A percentile compares a stretch with the other conserved stretches of the same genome.
phyloP scores from a whole-genome alignment of 2,113 vertebrate species.

The Alethe diademata region DNA sequence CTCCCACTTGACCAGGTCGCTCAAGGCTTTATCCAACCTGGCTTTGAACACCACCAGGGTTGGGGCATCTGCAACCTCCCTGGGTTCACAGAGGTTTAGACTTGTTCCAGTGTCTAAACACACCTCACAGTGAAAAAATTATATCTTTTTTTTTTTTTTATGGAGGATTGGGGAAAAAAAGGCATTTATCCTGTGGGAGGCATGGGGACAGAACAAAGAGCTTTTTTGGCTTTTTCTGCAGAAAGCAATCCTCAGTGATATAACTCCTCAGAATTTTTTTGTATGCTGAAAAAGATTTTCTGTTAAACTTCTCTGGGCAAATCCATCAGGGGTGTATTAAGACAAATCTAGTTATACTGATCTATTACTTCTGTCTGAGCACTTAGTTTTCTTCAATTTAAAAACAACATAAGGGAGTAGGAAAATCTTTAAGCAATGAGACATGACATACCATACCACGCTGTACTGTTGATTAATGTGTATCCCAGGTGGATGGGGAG shows the following conservation, averaged over 20 bases:
- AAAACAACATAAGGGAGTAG: conserved; percentile 45
- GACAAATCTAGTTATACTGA: conserved; percentile 50
- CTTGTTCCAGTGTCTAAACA: neutral
- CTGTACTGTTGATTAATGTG: conserved; percentile 43
- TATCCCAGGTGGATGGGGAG: neutral
- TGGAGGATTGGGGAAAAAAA: neutral
- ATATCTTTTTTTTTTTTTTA: neutral
- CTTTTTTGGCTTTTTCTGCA: neutral
- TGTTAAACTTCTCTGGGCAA: neutral
- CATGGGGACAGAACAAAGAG: neutral
- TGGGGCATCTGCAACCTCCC: neutral
- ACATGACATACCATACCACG: conserved; percentile 10
- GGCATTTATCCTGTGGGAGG: neutral
- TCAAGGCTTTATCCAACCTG: neutral
- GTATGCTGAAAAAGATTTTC: neutral
- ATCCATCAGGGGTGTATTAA: conserved; percentile 59
- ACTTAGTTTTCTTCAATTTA: conserved; percentile 50
- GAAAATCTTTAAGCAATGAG: conserved; percentile 59
- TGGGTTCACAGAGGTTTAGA: neutral
- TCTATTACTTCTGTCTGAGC: conserved; percentile 51
- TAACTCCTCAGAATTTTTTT: neutral
- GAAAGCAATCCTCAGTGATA: neutral
- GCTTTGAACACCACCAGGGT: neutral
- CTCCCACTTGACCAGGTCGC: neutral
- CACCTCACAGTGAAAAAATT: neutral